A percentile compares a stretch with the other conserved stretches of the same genome.
Conservation (phyloP, 1,140 invertebrate genomes). For the Ceratitis capitata region DNA sequence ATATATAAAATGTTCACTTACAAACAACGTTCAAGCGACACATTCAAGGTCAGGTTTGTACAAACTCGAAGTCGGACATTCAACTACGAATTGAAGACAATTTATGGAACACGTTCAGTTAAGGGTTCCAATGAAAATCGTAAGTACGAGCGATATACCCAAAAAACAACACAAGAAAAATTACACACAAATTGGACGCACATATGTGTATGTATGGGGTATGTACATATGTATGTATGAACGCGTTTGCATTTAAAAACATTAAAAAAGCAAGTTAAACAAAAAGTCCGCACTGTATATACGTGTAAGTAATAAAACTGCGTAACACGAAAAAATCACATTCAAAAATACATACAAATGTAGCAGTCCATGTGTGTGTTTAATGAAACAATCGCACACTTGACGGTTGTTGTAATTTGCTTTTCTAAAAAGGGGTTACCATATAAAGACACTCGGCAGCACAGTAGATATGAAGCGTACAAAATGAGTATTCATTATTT, state of each 20-base stretch:
- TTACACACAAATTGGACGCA: not conserved
- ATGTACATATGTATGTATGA: not conserved
- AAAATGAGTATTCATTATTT: not conserved
- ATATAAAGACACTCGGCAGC: not conserved
- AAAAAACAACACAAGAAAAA: not conserved
- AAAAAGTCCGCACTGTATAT: not conserved
- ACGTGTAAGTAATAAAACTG: not conserved
- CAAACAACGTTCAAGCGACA: not conserved
- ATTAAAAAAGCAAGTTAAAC: not conserved
- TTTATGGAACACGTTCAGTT: constrained; percentile 32
- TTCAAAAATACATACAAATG: not conserved
- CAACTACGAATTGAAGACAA: constrained; percentile 31
- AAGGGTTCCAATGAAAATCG: constrained; percentile 31
- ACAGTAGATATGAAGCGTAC: not conserved
- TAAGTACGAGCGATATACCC: not conserved
- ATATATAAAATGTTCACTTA: not conserved
- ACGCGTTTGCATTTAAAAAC: not conserved
- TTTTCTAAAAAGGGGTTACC: not conserved
- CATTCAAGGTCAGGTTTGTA: constrained; percentile 33
- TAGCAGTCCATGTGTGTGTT: no score
- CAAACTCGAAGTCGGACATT: constrained; percentile 20
- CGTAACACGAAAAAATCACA: not conserved
- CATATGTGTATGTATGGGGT: not conserved
- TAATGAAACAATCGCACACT: not conserved
- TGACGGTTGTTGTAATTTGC: not conserved